Conservation (phyloP, 2,113 vertebrate genomes). For the Drymodes brunneopygia region DNA sequence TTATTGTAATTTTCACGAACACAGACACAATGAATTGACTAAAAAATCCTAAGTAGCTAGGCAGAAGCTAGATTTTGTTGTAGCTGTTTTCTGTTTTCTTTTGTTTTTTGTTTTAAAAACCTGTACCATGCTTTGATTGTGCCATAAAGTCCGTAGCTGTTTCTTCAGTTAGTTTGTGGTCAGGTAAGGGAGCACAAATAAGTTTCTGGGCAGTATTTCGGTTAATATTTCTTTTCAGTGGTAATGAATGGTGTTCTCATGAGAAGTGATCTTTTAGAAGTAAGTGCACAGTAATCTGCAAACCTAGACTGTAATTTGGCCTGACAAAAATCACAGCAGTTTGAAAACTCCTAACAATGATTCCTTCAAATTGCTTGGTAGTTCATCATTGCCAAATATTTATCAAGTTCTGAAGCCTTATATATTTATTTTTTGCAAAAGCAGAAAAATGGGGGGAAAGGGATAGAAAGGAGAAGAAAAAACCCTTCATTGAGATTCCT, state of each 20-base stretch:
- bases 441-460: background rate
- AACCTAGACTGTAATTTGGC: background rate
- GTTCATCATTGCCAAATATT: background rate
- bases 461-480: background rate
- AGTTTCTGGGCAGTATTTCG: background rate
- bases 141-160: background rate
- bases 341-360: background rate
- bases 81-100: too few relatives aligned
- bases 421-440: background rate
- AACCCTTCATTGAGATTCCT: background rate
- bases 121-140: background rate
- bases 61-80: background rate
- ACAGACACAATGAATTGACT: background rate
- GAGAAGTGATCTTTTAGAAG: background rate
- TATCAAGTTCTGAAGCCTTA: background rate
- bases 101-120: background rate
- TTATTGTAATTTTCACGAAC: background rate
- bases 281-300: background rate
- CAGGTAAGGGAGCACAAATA: background rate
- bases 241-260: background rate
- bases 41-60: background rate
- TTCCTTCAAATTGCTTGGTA: background rate
- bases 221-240: background rate
- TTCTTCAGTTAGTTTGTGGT: background rate
- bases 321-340: background rate